Evolutionary conservation across 2,113 vertebrate genomes (phyloP).

Genomic region (Vulpes lagopus): DNA sequence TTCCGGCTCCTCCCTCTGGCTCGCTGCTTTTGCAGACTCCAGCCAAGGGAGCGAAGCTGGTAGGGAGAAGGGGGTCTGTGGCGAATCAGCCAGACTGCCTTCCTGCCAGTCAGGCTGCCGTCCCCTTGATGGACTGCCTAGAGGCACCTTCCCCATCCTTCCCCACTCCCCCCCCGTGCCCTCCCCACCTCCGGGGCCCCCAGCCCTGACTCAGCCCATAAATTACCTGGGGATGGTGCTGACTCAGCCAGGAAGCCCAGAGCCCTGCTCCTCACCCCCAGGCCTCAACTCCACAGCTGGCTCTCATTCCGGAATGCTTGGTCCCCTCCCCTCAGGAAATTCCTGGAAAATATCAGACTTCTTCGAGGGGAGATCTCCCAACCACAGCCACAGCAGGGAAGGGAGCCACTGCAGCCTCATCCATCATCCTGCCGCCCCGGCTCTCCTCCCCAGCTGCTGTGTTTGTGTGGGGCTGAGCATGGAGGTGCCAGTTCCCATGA

Average conservation of each 20-base stretch:
- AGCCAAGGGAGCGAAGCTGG: not conserved
- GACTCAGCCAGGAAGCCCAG: constrained; percentile 76
- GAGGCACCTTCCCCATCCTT: not conserved
- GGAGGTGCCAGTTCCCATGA: constrained; percentile 33
- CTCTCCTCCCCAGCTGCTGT: constrained; percentile 12
- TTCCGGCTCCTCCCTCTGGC: no score
- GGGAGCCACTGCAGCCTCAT: constrained; percentile 44
- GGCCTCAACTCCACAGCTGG: constrained; percentile 75
- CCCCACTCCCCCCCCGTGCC: not conserved
- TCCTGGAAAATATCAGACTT: constrained; percentile 79
- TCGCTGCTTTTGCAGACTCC: not conserved
- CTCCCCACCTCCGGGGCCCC: not conserved
- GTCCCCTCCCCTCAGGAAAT: constrained; percentile 77
- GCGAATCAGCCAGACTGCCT: not conserved
- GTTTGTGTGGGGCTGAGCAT: not conserved
- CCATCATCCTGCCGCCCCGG: constrained; percentile 56
- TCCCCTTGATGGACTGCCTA: not conserved
- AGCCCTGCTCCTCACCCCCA: constrained; percentile 30
- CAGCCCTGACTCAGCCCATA: constrained; percentile 74
- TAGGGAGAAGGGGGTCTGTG: not conserved
- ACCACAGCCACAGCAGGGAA: constrained; percentile 68
- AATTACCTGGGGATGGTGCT: constrained; percentile 74
- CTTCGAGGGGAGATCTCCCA: constrained; percentile 71
- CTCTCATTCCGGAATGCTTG: constrained; percentile 77
- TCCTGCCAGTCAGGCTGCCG: not conserved